Evolutionary conservation across 2,113 vertebrate genomes (phyloP), one percentile per base, ranked within the genome.

Genomic region (Archilochus colubris): DNA sequence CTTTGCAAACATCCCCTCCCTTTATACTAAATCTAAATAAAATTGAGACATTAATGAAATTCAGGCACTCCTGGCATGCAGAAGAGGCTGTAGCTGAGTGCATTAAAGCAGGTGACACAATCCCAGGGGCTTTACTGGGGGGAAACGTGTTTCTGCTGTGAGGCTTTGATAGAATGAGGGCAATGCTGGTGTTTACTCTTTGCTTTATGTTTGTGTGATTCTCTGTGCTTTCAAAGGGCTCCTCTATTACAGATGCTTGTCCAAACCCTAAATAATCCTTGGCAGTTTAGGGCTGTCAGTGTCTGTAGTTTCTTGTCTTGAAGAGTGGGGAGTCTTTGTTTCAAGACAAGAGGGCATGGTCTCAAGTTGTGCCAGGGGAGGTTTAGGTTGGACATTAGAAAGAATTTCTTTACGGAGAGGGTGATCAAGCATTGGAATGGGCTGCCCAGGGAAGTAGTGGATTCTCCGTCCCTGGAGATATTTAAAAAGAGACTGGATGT

Each of bases 151-250:
- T 74, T n/a, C 70, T 1, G 7, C 68, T 54, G 43, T 3, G 2
- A 77, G 64, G 40, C 72, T 95, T 86, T 95, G 95, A 93, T 93
- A 93, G 96, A 96, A 95, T 95, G 94, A 93, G 90, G 91, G 36
- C 90, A 96, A 78, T 46, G 36, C 44, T 8, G 28, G 21, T 2
- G 13, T 69, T 96, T 95, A 68, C 68, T 73, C 53, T 91, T 90
- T 16, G 54, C 70, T 40, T 86, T 78, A 1, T 78, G 72, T 95
- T 94, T 95, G 59, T 82, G 53, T 96, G 78, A 93, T 93, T 93
- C 57, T 21, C 7, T 4, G 10, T 73, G 31, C 55, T 88, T 94
- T 76, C 57, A 44, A 14, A 21, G 31, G 22, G 24, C 53, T 95
- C 33, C 72, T 88, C 0, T 0, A 54, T 88, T 73, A 43, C 27